A percentile compares a stretch with the other conserved stretches of the same genome.
These are phyloP conservation scores for Astropecten irregularis DNA, from an alignment of 53 echinoderm and acorn worm genomes.

Conservation along the genomic window DNA sequence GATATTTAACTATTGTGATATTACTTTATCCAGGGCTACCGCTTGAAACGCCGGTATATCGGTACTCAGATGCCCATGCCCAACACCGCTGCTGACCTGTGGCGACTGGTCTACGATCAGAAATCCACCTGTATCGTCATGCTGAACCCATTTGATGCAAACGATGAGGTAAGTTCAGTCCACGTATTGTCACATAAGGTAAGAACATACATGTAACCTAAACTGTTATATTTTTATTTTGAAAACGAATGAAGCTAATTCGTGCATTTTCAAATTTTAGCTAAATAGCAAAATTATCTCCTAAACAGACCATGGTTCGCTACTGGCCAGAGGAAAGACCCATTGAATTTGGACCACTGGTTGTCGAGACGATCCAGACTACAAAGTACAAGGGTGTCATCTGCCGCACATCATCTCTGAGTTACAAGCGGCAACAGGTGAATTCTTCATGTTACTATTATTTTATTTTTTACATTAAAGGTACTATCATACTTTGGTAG, in stretches of 20 bases:
- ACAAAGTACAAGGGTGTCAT: not conserved
- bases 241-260: not conserved
- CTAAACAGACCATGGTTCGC: slow-evolving; percentile 44
- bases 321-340: slow-evolving; percentile 66
- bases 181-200: no score
- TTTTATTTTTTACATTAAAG: no score
- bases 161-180: slow-evolving; percentile 42
- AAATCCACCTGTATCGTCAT: slow-evolving; percentile 48
- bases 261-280: not conserved
- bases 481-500: no score
- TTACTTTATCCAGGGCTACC: slow-evolving; percentile 62
- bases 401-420: not conserved
- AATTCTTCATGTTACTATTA: not conserved
- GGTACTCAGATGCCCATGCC: slow-evolving; percentile 77
- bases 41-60: slow-evolving; percentile 63
- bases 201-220: no score
- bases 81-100: slow-evolving; percentile 71
- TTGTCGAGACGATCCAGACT: slow-evolving; percentile 26
- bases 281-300: not conserved
- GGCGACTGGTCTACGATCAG: slow-evolving; percentile 60
- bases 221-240: not conserved
- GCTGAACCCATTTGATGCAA: slow-evolving; percentile 53
- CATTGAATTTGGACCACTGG: slow-evolving; percentile 54
- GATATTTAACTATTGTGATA: not conserved
- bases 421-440: not conserved